These are phyloP conservation scores for Drosophila pseudoananassae DNA, from an alignment of 1,140 invertebrate genomes.

Conservation along the genomic window DNA sequence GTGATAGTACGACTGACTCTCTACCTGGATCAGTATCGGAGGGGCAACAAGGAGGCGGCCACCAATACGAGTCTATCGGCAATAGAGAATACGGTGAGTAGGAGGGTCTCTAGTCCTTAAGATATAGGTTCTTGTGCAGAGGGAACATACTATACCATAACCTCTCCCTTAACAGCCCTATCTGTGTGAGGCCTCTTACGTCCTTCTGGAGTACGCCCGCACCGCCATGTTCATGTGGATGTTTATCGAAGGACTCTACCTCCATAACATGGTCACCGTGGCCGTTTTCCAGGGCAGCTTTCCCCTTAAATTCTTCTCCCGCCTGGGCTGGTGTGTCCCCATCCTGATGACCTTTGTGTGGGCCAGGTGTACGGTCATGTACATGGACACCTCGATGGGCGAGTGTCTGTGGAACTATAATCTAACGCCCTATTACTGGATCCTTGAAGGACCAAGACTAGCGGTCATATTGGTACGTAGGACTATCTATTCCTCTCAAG, in stretches of 20 bases:
- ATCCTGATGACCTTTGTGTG: slow-evolving; percentile 89
- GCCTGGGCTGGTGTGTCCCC: slow-evolving; percentile 93
- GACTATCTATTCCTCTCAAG: neutral
- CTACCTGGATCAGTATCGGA: slow-evolving; percentile 92
- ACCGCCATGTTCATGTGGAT: slow-evolving; percentile 98
- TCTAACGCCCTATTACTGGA: slow-evolving; percentile 92
- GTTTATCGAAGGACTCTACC: slow-evolving; percentile 95
- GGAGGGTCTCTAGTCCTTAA: too few species aligned
- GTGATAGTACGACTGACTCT: slow-evolving; percentile 92
- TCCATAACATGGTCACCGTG: slow-evolving; percentile 94
- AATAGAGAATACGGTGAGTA: slow-evolving; percentile 92
- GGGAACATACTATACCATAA: too few species aligned
- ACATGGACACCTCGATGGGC: slow-evolving; percentile 83
- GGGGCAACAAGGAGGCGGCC: slow-evolving; percentile 66
- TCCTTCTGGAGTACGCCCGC: slow-evolving; percentile 93
- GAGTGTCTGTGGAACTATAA: slow-evolving; percentile 94
- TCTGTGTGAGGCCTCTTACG: slow-evolving; percentile 91
- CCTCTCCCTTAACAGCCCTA: slow-evolving; percentile 89
- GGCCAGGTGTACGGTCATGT: slow-evolving; percentile 87
- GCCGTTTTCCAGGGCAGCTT: slow-evolving; percentile 92
- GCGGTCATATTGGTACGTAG: slow-evolving; percentile 88
- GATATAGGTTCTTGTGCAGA: too few species aligned
- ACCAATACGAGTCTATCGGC: slow-evolving; percentile 83
- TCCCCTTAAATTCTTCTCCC: slow-evolving; percentile 89
- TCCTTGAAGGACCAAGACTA: slow-evolving; percentile 92